A percentile compares a stretch with the other conserved stretches of the same genome.
phyloP scores from a whole-genome alignment of 1,140 invertebrate species.

The Drosophila busckii region DNA sequence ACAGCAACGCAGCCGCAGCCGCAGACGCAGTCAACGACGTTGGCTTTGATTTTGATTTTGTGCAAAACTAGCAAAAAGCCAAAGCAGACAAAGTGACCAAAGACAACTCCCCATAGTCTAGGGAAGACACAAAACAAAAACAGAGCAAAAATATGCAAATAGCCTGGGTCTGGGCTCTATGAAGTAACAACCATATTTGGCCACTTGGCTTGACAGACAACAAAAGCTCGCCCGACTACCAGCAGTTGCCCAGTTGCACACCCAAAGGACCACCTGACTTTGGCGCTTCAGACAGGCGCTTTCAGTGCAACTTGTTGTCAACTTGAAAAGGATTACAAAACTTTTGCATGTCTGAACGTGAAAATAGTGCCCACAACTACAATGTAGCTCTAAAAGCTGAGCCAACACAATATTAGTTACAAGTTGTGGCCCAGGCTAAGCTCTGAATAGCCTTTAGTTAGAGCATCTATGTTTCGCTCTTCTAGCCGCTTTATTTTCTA shows the following conservation, averaged over 20 bases:
- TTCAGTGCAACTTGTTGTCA: constrained; percentile 25
- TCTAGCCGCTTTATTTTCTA: not conserved
- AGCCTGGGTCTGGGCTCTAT: not conserved
- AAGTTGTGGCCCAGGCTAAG: no score
- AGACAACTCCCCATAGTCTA: constrained; percentile 66
- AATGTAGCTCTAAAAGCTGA: no score
- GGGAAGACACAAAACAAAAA: constrained; percentile 44
- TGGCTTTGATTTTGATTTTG: constrained; percentile 60
- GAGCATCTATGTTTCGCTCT: not conserved
- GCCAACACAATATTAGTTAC: no score
- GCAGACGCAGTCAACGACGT: constrained; percentile 21
- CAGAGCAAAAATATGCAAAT: constrained; percentile 66
- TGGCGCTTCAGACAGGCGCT: constrained; percentile 12
- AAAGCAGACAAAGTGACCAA: constrained; percentile 34
- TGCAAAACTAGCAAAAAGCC: constrained; percentile 46
- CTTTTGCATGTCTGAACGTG: constrained; percentile 10
- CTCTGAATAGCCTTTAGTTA: no score
- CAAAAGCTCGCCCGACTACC: constrained; percentile 45
- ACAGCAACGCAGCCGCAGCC: no score
- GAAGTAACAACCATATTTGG: constrained; percentile 70
- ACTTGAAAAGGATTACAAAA: constrained; percentile 19
- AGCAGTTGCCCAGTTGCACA: constrained; percentile 14
- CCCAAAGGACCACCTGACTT: constrained; percentile 19
- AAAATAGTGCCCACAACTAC: no score
- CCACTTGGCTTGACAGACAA: constrained; percentile 71